Percentiles rank a stretch among this genome's conserved stretches.
Evolutionary conservation across 2,888 invertebrate genomes (phyloP).

Genomic region (Unio pictorum): DNA sequence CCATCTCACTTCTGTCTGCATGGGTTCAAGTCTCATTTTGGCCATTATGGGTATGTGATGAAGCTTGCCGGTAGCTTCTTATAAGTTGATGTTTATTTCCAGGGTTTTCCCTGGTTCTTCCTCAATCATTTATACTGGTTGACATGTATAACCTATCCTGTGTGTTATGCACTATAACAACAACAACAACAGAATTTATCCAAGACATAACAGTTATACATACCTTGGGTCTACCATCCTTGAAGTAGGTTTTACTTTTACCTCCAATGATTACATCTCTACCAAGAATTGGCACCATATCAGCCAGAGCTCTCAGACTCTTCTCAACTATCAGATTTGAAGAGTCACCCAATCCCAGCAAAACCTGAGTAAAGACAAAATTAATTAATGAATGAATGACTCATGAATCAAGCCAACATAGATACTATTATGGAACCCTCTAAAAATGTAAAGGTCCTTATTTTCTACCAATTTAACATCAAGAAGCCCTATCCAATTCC

Average conservation of each 20-base stretch:
- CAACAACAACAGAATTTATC: no score
- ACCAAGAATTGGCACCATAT: slow-evolving; percentile 87
- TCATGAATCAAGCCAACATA: not conserved
- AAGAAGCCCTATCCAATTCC: no score
- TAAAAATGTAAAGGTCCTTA: not conserved
- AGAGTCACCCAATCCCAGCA: slow-evolving; percentile 89
- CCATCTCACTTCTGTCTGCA: no score
- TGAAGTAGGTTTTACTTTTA: slow-evolving; percentile 84
- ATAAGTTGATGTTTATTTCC: no score
- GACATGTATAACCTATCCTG: no score
- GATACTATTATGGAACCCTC: not conserved
- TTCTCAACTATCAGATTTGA: slow-evolving; percentile 87
- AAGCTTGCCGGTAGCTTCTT: no score
- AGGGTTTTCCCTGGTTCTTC: no score
- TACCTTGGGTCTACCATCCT: slow-evolving; percentile 86
- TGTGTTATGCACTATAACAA: no score
- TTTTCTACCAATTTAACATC: no score
- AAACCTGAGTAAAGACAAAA: slow-evolving; percentile 74
- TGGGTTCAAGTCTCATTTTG: no score
- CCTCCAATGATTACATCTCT: slow-evolving; percentile 86
- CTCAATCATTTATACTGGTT: no score
- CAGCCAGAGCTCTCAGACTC: slow-evolving; percentile 86
- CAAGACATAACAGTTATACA: not conserved
- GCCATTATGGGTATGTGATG: no score
- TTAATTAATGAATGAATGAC: not conserved